Conservation (phyloP, 2,797 vertebrate genomes). For the Myotis myotis region DNA sequence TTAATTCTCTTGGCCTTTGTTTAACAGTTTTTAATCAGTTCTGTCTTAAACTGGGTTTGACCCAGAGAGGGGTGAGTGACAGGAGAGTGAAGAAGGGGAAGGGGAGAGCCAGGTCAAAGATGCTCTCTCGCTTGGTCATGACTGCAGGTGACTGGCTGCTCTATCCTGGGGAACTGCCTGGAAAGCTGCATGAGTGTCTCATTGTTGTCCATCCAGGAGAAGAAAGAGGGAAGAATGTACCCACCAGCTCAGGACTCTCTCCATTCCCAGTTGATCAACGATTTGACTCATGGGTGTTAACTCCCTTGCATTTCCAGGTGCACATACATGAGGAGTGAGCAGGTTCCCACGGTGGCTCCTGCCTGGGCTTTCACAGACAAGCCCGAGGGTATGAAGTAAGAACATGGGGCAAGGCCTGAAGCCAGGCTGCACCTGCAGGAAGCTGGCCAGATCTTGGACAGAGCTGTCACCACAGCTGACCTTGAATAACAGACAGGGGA, state of each 20-base stretch:
- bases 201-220: neutral
- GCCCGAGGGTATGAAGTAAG: neutral
- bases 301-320: neutral
- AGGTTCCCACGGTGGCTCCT: neutral
- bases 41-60: neutral
- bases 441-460: neutral
- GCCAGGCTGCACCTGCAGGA: neutral
- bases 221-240: neutral
- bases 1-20: neutral
- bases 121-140: accelerated
- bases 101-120: neutral
- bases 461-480: neutral
- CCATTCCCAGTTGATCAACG: neutral
- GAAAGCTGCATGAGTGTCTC: neutral
- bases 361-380: neutral
- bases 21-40: neutral
- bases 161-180: neutral
- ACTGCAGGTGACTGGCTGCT: neutral
- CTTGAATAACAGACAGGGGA: neutral
- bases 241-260: neutral
- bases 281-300: neutral
- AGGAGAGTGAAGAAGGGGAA: neutral
- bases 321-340: neutral
- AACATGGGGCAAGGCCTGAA: neutral
- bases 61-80: neutral